Evolutionary conservation across 2,113 vertebrate genomes (phyloP).

Genomic region (Tupaia chinensis): DNA sequence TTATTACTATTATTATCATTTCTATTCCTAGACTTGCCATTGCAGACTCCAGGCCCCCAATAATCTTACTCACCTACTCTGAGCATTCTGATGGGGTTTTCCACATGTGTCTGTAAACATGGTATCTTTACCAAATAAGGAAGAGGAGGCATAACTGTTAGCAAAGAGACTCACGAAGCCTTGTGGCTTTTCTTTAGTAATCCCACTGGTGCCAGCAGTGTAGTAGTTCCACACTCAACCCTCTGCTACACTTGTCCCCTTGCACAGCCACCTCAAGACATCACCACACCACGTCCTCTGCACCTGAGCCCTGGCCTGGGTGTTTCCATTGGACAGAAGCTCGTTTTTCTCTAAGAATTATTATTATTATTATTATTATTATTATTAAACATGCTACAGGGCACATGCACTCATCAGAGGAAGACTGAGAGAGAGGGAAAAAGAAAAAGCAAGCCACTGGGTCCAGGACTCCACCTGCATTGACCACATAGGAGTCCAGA

Average conservation of each 20-base stretch:
- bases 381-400: no score
- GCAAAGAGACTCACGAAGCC: not conserved
- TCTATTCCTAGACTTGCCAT: slow-evolving; percentile 10
- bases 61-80: not conserved
- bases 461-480: no score
- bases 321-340: not conserved
- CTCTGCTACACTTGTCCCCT: not conserved
- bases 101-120: not conserved
- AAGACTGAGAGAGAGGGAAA: no score
- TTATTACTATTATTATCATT: slow-evolving; percentile 44
- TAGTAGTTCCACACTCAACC: not conserved
- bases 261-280: not conserved
- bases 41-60: not conserved
- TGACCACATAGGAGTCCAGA: no score
- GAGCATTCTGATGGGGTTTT: not conserved
- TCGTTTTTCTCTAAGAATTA: no score
- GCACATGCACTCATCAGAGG: no score
- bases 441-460: no score
- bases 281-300: not conserved
- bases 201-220: not conserved
- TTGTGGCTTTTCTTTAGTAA: not conserved
- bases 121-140: not conserved
- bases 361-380: no score
- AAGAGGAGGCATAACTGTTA: not conserved
- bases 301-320: not conserved